phyloP scores from a whole-genome alignment of 2,113 vertebrate genomes.

The Tupaia tana region DNA sequence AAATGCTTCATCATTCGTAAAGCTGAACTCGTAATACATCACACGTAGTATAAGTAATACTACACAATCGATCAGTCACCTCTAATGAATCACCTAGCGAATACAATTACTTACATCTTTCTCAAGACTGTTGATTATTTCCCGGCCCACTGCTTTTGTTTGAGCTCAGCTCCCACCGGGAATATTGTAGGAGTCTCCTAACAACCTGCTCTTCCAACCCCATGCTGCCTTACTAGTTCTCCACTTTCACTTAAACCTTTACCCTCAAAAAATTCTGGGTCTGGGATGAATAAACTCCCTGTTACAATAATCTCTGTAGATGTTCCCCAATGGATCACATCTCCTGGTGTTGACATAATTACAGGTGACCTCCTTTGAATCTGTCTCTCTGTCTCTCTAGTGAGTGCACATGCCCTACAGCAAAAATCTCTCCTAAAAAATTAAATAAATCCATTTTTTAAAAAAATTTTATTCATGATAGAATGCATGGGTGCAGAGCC shows the following conservation, averaged over 20 bases:
- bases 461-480: no score
- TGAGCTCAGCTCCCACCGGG: background rate
- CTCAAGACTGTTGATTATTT: background rate
- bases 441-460: no score
- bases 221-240: background rate
- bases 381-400: background rate
- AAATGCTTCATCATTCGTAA: constrained; percentile 20
- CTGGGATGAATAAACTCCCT: background rate
- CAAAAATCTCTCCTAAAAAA: no score
- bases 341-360: background rate
- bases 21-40: constrained; percentile 30
- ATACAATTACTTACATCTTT: constrained; percentile 15
- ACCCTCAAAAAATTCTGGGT: background rate
- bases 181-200: background rate
- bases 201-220: background rate
- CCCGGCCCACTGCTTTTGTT: background rate
- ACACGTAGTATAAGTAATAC: background rate
- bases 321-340: background rate
- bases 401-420: no score
- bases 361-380: background rate
- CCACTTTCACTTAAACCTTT: background rate
- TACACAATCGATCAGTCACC: background rate
- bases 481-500: no score
- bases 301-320: background rate
- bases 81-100: background rate